A percentile compares a stretch with the other conserved stretches of the same genome.
Evolutionary conservation across 1,140 invertebrate genomes (phyloP).

Genomic region (Achatina immaculata): DNA sequence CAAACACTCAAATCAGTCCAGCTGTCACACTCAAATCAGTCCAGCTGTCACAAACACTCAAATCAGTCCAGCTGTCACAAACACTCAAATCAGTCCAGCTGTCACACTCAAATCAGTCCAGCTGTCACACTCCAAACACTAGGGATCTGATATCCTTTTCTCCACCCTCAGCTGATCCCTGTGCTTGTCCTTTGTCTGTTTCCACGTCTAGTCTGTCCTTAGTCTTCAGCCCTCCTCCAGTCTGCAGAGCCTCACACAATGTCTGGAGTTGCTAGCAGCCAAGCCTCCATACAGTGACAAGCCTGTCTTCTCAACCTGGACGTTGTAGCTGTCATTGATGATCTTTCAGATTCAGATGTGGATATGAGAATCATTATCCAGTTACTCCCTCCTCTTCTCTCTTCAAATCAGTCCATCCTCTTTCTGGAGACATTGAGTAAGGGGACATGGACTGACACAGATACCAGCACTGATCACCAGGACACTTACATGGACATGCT

Average conservation of each 20-base stretch:
- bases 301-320: too few relatives aligned
- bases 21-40: too few relatives aligned
- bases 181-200: background rate
- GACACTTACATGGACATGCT: background rate
- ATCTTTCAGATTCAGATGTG: slow-evolving; percentile 1
- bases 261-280: too few relatives aligned
- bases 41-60: background rate
- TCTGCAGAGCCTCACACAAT: slow-evolving; percentile 3
- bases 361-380: slow-evolving; percentile 6
- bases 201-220: background rate
- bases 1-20: background rate
- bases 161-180: slow-evolving; percentile 10
- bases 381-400: slow-evolving; percentile 32
- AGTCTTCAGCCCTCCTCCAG: background rate
- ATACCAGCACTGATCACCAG: background rate
- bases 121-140: background rate
- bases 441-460: background rate
- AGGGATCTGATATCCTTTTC: slow-evolving; percentile 1
- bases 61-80: too few relatives aligned
- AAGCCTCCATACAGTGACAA: too few relatives aligned
- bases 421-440: background rate
- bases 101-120: too few relatives aligned
- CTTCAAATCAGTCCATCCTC: slow-evolving; percentile 15
- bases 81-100: background rate
- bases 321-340: background rate